phyloP scores from a whole-genome alignment of 2,113 vertebrate genomes.

The Danionella cerebrum region DNA sequence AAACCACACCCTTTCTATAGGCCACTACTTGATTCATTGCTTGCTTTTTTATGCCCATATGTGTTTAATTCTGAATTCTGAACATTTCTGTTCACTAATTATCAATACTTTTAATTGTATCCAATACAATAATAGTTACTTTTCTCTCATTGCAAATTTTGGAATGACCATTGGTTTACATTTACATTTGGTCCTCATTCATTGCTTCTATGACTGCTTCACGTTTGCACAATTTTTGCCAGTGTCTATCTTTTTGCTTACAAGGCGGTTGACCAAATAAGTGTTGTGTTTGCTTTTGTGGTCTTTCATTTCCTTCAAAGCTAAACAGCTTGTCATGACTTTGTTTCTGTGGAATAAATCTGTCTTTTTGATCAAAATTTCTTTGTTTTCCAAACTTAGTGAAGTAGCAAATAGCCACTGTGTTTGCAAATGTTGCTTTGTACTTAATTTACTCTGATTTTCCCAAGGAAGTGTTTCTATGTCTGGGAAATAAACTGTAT shows the following conservation, averaged over 20 bases:
- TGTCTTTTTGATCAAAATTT: slow-evolving; percentile 22
- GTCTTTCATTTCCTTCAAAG: slow-evolving; percentile 44
- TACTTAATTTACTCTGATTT: slow-evolving; percentile 6
- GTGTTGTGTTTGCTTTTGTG: slow-evolving; percentile 36
- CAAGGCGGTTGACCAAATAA: slow-evolving; percentile 42
- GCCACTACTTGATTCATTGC: background rate
- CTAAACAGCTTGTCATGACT: slow-evolving; percentile 49
- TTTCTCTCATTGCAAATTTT: no score
- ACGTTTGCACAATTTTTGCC: slow-evolving; percentile 36
- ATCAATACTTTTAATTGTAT: no score
- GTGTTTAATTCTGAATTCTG: background rate
- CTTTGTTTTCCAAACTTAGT: slow-evolving; percentile 11
- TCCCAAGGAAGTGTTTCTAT: background rate
- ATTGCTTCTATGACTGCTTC: slow-evolving; percentile 46
- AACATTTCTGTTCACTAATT: no score
- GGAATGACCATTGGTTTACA: background rate
- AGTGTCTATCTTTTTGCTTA: slow-evolving; percentile 44
- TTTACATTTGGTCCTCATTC: background rate
- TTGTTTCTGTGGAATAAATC: slow-evolving; percentile 25
- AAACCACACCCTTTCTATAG: slow-evolving; percentile 36
- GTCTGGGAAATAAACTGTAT: background rate
- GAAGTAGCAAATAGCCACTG: slow-evolving; percentile 9
- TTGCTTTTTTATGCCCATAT: background rate
- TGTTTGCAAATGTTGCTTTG: slow-evolving; percentile 1
- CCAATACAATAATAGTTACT: no score